Evolutionary conservation across 2,113 vertebrate species (phyloP).

Genomic region (Tachysurus fulvidraco): DNA sequence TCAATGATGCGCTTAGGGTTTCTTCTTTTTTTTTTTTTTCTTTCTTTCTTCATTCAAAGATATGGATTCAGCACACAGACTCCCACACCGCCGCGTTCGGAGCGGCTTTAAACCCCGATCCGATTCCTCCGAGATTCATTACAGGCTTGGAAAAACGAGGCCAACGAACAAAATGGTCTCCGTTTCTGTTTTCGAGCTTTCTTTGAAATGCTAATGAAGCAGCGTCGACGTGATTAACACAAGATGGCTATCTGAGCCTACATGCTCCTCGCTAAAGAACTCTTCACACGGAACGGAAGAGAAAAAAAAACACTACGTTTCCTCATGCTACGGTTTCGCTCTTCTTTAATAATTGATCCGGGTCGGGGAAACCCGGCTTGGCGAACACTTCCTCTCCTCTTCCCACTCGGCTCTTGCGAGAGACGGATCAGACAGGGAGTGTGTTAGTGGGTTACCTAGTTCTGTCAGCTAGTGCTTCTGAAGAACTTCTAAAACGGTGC

Average conservation of each 20-base stretch:
- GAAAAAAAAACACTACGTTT: not conserved
- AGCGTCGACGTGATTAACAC: conserved; percentile 34
- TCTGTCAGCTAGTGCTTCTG: conserved; percentile 28
- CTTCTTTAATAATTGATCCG: conserved; percentile 58
- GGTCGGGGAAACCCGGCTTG: conserved; percentile 63
- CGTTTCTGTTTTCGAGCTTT: conserved; percentile 38
- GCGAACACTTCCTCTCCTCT: conserved; percentile 39
- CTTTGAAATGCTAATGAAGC: conserved; percentile 59
- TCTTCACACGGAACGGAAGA: not conserved
- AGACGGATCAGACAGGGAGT: conserved; percentile 34
- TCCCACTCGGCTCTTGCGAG: conserved; percentile 9
- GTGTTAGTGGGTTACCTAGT: conserved; percentile 61
- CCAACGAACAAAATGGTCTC: conserved; percentile 52
- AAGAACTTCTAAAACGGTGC: conserved; percentile 40
- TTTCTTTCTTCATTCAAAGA: conserved; percentile 10
- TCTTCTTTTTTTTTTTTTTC: not conserved
- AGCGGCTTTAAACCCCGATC: conserved; percentile 24
- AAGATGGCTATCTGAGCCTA: conserved; percentile 49
- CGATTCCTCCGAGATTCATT: conserved; percentile 55
- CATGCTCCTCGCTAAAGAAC: not conserved
- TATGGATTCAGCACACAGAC: conserved; percentile 48
- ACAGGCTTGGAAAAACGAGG: conserved; percentile 47
- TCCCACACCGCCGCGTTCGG: conserved; percentile 35
- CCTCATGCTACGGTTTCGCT: conserved; percentile 20
- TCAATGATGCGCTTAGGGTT: not conserved